Conservation (phyloP, 1,140 invertebrate species). For the Tetramorium parvispinum region DNA sequence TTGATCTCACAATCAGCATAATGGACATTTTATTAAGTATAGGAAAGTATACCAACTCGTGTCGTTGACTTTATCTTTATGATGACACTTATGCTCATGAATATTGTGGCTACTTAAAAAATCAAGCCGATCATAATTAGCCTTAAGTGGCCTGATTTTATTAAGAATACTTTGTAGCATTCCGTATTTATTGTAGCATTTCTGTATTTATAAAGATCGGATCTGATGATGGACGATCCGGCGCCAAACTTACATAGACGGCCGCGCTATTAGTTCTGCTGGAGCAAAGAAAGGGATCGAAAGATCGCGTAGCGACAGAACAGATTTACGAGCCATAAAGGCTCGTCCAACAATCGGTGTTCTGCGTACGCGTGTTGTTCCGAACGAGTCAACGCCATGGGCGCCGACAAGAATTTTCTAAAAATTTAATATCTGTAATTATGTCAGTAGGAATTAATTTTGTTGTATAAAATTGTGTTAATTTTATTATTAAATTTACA, state of each 20-base stretch:
- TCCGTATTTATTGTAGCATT: neutral
- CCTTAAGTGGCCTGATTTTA: neutral
- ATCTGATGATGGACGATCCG: neutral
- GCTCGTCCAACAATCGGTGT: constrained; percentile 24
- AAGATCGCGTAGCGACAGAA: constrained; percentile 32
- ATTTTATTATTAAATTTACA: neutral
- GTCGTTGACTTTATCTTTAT: neutral
- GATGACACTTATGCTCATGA: too few species aligned
- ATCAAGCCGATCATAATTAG: constrained; percentile 8
- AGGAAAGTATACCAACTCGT: neutral
- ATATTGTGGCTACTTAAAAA: neutral
- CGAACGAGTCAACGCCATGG: constrained; percentile 22
- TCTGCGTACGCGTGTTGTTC: neutral
- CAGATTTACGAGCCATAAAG: constrained; percentile 38
- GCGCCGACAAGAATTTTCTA: constrained; percentile 33
- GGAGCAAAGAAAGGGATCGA: constrained; percentile 27
- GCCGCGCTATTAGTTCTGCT: neutral
- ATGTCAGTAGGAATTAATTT: neutral
- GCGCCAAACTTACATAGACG: constrained; percentile 4
- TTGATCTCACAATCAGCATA: neutral
- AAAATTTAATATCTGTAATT: neutral
- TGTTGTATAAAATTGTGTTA: neutral
- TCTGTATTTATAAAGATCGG: neutral
- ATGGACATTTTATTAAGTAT: neutral
- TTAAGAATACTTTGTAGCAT: neutral